These are phyloP conservation scores for Heptranchias perlo DNA, from an alignment of 2,113 vertebrate genomes.

Conservation along the genomic window DNA sequence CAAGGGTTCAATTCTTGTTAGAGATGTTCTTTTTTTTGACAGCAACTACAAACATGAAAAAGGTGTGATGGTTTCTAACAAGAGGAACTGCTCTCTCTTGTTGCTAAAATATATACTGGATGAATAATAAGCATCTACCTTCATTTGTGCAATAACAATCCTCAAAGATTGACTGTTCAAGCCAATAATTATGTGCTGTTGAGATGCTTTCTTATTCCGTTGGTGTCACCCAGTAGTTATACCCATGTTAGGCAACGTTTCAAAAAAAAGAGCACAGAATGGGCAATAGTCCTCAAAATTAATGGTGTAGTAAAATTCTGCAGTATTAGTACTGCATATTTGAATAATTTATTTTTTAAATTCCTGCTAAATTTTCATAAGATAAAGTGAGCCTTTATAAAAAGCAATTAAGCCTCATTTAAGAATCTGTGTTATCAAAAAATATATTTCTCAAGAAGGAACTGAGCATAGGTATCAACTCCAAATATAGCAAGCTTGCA, in stretches of 20 bases:
- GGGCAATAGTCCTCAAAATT: not conserved
- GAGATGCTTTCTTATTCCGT: not conserved
- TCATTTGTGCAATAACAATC: slow-evolving; percentile 18
- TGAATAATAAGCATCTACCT: slow-evolving; percentile 22
- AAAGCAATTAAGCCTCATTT: not conserved
- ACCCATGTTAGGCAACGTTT: not conserved
- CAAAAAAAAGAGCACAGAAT: not conserved
- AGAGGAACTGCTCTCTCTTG: not conserved
- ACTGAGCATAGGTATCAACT: not conserved
- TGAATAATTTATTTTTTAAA: not conserved
- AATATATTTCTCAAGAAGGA: not conserved
- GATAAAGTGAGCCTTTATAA: not conserved
- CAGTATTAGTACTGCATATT: not conserved
- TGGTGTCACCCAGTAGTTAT: slow-evolving; percentile 17
- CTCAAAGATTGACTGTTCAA: slow-evolving; percentile 4
- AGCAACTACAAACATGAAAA: not conserved
- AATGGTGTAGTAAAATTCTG: not conserved
- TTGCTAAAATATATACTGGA: slow-evolving; percentile 18
- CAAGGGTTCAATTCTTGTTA: slow-evolving; percentile 27
- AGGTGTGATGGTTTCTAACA: slow-evolving; percentile 27
- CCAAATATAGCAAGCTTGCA: not conserved
- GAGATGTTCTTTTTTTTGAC: slow-evolving; percentile 31
- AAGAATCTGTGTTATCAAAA: not conserved
- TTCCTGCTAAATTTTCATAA: slow-evolving; percentile 7
- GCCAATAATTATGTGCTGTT: slow-evolving; percentile 17